Evolutionary conservation across 2,797 vertebrate species (phyloP).

Genomic region (Coracias cyanogaster): DNA sequence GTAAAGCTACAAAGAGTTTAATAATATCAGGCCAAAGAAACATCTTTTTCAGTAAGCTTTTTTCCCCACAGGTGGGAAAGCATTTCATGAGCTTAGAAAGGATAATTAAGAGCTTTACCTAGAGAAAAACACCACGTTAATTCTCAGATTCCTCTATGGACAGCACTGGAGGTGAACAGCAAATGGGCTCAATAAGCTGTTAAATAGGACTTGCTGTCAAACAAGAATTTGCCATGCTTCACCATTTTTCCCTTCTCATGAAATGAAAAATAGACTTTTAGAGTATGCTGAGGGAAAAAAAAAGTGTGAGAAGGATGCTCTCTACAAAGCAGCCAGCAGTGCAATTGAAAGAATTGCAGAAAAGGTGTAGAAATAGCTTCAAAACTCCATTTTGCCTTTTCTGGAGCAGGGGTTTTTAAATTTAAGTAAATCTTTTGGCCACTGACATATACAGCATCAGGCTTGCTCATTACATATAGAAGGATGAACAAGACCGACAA

Average conservation of each 20-base stretch:
- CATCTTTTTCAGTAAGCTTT: neutral
- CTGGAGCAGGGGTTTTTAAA: neutral
- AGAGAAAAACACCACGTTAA: neutral
- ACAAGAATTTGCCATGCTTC: neutral
- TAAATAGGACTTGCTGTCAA: neutral
- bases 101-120: conserved; percentile 21
- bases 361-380: neutral
- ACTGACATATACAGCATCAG: neutral
- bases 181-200: neutral
- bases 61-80: neutral
- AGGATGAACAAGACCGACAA: neutral
- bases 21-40: neutral
- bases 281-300: accelerated
- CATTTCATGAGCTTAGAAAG: neutral
- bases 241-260: neutral
- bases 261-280: neutral
- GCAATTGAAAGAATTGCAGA: neutral
- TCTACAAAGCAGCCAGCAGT: neutral
- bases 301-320: neutral
- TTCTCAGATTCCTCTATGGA: neutral
- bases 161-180: neutral
- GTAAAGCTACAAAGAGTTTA: neutral
- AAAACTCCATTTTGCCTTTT: neutral
- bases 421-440: neutral
- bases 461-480: neutral